Evolutionary conservation across 2,113 vertebrate species (phyloP).

Genomic region (Dendropsophus ebraccatus): DNA sequence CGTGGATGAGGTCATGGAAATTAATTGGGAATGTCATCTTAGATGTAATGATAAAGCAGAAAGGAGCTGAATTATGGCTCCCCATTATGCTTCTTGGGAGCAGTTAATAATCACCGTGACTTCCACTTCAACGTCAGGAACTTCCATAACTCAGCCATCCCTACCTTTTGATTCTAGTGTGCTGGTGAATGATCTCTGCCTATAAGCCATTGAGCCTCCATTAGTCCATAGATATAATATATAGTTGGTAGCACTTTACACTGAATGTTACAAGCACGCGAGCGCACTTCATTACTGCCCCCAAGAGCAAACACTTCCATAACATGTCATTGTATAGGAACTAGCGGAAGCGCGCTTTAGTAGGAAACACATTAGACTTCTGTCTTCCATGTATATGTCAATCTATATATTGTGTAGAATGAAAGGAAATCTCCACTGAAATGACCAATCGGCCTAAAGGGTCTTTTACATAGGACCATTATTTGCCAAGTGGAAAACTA

Average conservation of each 20-base stretch:
- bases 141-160: conserved; percentile 53
- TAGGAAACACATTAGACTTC: neutral
- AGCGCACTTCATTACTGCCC: conserved; percentile 41
- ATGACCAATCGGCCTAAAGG: too few relatives aligned
- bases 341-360: neutral
- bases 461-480: too few relatives aligned
- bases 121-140: conserved; percentile 55
- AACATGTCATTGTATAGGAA: neutral
- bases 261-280: conserved; percentile 39
- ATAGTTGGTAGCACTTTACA: conserved; percentile 52
- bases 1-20: conserved; percentile 60
- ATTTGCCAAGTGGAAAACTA: too few relatives aligned
- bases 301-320: conserved; percentile 35
- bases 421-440: neutral
- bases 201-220: conserved; percentile 56
- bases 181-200: conserved; percentile 54
- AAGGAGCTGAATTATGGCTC: conserved; percentile 56
- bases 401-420: neutral
- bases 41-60: conserved; percentile 61
- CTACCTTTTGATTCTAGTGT: conserved; percentile 54
- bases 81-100: conserved; percentile 58
- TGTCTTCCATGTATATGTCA: neutral
- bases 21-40: conserved; percentile 59
- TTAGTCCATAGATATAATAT: conserved; percentile 51
- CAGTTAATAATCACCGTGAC: conserved; percentile 59